Base-by-base conservation (phyloP, 2,797 vertebrate genomes). In the Acridotheres tristis region DNA sequence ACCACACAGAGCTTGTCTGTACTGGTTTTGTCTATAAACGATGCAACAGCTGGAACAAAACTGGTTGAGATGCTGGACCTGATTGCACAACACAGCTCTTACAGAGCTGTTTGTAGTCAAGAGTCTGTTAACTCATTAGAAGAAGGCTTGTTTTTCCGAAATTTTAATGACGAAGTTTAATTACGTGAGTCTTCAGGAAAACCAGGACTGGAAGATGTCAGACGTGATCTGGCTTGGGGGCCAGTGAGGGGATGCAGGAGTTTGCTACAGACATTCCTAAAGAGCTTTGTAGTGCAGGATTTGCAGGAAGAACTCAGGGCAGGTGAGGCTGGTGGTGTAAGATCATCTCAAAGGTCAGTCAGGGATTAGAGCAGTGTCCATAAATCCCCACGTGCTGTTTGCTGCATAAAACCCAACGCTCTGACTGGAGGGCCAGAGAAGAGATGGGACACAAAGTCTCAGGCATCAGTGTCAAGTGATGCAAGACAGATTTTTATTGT, bases 11-110 rank as follows among this genome's bases (percentile, higher is more conserved):
- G 77, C 92, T 84, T 96, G 88, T 82, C 75, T 86, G 83, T 51
- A 86, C 95, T 84, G 26, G 85, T 93, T 93, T 79, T 3, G 2
- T 84, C 67, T 84, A 58, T 47, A 93, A 96, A 95, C 30, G 13
- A 86, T 40, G 42, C 63, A 94, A 86, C 89, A 95, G 89, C 91
- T 94, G 88, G 91, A 82, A 76, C 45, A 85, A 38, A 88, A 83
- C 82, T 80, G 19, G 18, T 34, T 63, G 89, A 90, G 94, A 94
- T 66, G 91, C 66, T 79, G 80, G 79, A 53, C 34, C n/a, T 1
- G 10, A 76, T 94, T 96, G 79, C 85, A 65, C 91, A 97, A 91
- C 1, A 8, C 29, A 1, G 66, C 89, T 86, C 73, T 47, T 16
- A 27, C 27, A 72, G 65, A 84, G 55, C 88, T 93, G 30, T 73